Base-by-base conservation (phyloP, 1,140 invertebrate genomes). In the Hycleus cichorii region DNA sequence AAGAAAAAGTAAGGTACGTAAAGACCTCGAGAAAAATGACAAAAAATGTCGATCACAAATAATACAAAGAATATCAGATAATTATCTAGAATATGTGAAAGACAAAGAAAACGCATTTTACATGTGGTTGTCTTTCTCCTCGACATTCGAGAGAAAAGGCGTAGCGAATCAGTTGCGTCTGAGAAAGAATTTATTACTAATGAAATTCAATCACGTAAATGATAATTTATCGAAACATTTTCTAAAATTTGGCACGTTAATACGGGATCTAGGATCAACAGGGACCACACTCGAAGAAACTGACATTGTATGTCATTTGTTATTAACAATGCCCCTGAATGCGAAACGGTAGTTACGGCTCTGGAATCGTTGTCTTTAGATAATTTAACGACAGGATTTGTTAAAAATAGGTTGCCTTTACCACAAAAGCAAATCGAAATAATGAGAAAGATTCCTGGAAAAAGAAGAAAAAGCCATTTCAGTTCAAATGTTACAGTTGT, bases 331-430 rank as follows among this genome's bases (percentile, higher is more conserved):
- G 47, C 72, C 75, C 5, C 42, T 60, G 57, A 46, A 40, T 75
- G 71, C 58, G 69, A 74, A 57, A 64, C 64, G 12, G 61, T 75
- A 25, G 63, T 74, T 7, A 75, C 74, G 12, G 73, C 74, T 5
- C 68, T 78, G 32, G 73, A 77, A 65, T 75, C 73, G 3, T 54
- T 75, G 25, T 53, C 67, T 0, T 66, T 72, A 49, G 66, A 71
- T 49, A 70, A 69, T 57, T 53, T 73, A 51, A 73, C 46, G 10
- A n/a, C 27, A 18, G 46, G 9, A 10, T 47, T 47, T 47, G 46
- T 47, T 10, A 47, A 47, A 47, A 25, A 10, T n/a, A 11, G 24
- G 4, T 47, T 32, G 32, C 32, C 32, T 32, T 32, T 32, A 7
- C 32, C 7, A 32, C 4, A 7, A 7, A 32, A 32, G 7, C 0